Evolutionary conservation across 2,888 invertebrate genomes (phyloP).

Genomic region (Cylloceria caligata): DNA sequence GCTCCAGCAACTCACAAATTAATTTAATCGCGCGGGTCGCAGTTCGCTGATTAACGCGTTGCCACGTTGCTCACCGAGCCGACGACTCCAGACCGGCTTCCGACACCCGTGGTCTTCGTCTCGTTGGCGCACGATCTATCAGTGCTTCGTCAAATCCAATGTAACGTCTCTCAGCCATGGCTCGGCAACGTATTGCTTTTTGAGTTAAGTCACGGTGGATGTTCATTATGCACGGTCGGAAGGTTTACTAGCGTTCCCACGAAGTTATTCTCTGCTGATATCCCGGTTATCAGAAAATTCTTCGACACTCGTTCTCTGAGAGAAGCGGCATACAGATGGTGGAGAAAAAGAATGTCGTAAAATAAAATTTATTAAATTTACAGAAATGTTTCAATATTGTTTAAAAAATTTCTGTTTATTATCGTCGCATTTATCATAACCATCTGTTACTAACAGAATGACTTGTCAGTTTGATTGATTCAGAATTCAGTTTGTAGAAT

Average conservation of each 20-base stretch:
- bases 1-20: constrained; percentile 47
- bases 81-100: neutral
- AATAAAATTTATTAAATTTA: too few relatives aligned
- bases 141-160: neutral
- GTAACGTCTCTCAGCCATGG: neutral
- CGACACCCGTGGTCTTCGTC: neutral
- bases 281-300: neutral
- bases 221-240: neutral
- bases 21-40: constrained; percentile 64
- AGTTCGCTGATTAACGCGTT: constrained; percentile 64
- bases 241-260: neutral
- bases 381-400: too few relatives aligned
- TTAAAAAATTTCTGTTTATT: too few relatives aligned
- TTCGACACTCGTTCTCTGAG: neutral
- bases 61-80: constrained; percentile 19
- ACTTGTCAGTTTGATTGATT: too few relatives aligned
- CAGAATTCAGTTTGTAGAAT: too few relatives aligned
- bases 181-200: constrained; percentile 6
- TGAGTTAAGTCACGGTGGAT: constrained; percentile 32
- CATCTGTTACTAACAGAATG: too few relatives aligned
- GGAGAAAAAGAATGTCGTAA: too few relatives aligned
- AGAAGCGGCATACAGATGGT: too few relatives aligned
- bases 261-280: neutral
- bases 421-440: too few relatives aligned
- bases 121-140: constrained; percentile 10